phyloP scores from a whole-genome alignment of 1,140 invertebrate genomes.

The Lepidostoma basale region DNA sequence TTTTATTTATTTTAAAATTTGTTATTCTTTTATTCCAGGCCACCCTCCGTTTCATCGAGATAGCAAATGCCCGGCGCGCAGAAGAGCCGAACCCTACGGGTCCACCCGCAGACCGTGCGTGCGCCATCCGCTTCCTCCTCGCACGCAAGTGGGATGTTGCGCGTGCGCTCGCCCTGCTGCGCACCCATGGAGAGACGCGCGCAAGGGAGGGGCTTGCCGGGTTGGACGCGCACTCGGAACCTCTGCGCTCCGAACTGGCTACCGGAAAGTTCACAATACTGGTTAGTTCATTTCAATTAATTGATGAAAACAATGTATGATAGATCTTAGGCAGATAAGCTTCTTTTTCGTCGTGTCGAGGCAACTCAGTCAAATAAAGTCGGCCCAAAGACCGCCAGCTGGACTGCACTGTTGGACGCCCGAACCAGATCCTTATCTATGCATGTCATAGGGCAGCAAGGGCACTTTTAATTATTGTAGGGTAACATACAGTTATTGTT shows the following conservation, averaged over 20 bases:
- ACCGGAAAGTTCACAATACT: constrained; percentile 97
- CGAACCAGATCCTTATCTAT: too few species aligned
- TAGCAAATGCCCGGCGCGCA: constrained; percentile 69
- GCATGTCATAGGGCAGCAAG: too few species aligned
- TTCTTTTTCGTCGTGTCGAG: too few species aligned
- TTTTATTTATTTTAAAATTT: constrained; percentile 26
- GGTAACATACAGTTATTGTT: too few species aligned
- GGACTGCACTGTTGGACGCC: too few species aligned
- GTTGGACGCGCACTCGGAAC: constrained; percentile 81
- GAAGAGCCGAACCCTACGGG: constrained; percentile 53
- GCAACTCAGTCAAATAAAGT: too few species aligned
- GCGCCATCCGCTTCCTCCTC: constrained; percentile 93
- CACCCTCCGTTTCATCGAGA: constrained; percentile 78
- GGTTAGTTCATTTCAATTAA: too few species aligned
- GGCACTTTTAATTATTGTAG: too few species aligned
- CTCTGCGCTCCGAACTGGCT: constrained; percentile 82
- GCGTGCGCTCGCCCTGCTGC: constrained; percentile 85
- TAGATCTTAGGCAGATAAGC: too few species aligned
- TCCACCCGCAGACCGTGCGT: constrained; percentile 75
- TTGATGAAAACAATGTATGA: too few species aligned
- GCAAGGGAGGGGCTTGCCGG: constrained; percentile 82
- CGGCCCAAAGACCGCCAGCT: too few species aligned
- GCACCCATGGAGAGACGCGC: constrained; percentile 89
- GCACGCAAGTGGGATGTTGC: constrained; percentile 94
- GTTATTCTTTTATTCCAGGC: constrained; percentile 64